Conservation (phyloP, 1,140 invertebrate species). For the Periplaneta americana region DNA sequence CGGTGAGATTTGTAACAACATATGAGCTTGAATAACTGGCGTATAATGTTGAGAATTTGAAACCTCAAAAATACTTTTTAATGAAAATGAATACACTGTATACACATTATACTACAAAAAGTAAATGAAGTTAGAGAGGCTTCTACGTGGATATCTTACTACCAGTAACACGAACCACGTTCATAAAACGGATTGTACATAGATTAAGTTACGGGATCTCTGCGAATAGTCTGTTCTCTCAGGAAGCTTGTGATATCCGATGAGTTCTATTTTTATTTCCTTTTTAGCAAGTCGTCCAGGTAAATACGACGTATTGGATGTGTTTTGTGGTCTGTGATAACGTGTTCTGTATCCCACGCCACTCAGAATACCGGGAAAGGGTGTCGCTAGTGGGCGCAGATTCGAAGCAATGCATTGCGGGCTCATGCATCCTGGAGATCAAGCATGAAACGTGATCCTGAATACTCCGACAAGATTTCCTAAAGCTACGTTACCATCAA, state of each 20-base stretch:
- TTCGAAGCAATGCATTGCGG: no score
- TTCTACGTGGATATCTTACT: no score
- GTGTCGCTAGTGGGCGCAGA: no score
- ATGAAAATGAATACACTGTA: no score
- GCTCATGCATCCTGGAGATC: not conserved
- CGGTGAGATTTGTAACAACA: no score
- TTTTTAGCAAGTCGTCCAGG: not conserved
- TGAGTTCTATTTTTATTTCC: not conserved
- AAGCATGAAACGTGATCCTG: not conserved
- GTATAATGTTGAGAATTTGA: no score
- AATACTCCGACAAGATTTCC: not conserved
- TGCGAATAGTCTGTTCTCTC: not conserved
- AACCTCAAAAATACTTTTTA: no score
- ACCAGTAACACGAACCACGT: no score
- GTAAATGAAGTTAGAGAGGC: no score
- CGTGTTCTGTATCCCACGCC: not conserved
- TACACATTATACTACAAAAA: no score
- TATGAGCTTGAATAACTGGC: no score
- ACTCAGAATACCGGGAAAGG: not conserved
- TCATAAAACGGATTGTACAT: not conserved
- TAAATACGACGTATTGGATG: not conserved
- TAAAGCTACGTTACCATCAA: not conserved
- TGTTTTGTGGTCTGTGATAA: not conserved
- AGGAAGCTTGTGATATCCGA: not conserved
- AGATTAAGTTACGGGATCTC: not conserved